Evolutionary conservation across 2,113 vertebrate species (phyloP).

Genomic region (Sylvietta virens): DNA sequence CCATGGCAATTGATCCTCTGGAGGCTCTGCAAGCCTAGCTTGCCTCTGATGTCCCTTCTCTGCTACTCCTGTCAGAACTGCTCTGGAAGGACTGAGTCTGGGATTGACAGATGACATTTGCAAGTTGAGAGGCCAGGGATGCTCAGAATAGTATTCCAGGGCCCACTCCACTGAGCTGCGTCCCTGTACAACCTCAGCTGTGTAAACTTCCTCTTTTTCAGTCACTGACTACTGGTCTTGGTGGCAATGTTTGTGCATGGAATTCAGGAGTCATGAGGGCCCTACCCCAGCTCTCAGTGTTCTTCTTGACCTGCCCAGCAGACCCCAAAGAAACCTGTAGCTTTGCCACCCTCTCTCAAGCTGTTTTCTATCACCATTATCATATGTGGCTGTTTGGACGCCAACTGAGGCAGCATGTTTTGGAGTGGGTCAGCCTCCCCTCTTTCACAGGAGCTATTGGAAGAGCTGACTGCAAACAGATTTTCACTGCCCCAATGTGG

Average conservation of each 20-base stretch:
- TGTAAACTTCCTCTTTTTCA: background rate
- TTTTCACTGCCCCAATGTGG: conserved; percentile 66
- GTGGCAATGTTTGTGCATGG: background rate
- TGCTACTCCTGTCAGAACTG: background rate
- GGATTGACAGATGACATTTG: conserved; percentile 46
- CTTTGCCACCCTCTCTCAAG: background rate
- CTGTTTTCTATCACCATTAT: background rate
- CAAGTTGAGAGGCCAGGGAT: background rate
- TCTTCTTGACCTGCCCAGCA: background rate
- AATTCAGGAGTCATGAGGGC: background rate
- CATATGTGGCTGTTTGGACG: background rate
- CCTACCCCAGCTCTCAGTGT: background rate
- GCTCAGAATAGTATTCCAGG: background rate
- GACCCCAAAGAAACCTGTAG: background rate
- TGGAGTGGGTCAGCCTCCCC: conserved; percentile 46
- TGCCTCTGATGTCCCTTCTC: background rate
- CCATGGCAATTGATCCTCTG: conserved; percentile 18
- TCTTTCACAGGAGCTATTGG: conserved; percentile 59
- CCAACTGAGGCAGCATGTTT: conserved; percentile 48
- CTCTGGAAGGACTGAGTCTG: background rate
- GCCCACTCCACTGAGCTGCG: background rate
- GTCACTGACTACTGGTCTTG: background rate
- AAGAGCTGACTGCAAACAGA: conserved; percentile 75
- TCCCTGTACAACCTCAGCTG: background rate
- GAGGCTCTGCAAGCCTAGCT: conserved; percentile 10